Conservation (phyloP, 2,888 invertebrate species). For the Polydrusus tereticollis region DNA sequence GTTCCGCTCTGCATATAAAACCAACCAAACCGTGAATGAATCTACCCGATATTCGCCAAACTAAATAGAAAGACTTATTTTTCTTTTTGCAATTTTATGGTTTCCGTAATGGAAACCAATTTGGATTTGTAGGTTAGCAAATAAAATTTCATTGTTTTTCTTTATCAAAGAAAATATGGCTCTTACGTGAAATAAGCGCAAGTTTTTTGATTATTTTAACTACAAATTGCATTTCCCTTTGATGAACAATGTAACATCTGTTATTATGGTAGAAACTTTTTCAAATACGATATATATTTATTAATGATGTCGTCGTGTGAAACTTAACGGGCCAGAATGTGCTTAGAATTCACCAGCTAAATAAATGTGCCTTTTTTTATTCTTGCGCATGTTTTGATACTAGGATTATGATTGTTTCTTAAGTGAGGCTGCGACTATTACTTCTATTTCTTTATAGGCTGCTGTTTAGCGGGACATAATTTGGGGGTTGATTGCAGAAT, state of each 20-base stretch:
- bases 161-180: neutral
- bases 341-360: no score
- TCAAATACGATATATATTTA: no score
- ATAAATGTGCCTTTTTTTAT: no score
- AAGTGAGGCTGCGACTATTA: no score
- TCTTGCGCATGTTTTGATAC: no score
- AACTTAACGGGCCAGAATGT: no score
- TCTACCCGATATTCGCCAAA: constrained; percentile 32
- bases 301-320: no score
- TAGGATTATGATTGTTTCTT: no score
- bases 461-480: no score
- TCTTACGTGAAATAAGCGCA: neutral
- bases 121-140: constrained; percentile 22
- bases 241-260: neutral
- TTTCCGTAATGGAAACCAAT: constrained; percentile 26
- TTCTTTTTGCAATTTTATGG: constrained; percentile 19
- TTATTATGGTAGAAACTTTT: no score
- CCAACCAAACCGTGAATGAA: constrained; percentile 43
- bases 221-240: neutral
- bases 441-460: no score
- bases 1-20: constrained; percentile 38
- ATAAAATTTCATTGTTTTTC: constrained; percentile 28
- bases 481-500: no score
- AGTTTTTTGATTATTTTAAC: neutral
- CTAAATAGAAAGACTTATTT: constrained; percentile 33